Percentiles rank a stretch among this genome's conserved stretches.
Conservation (phyloP, 2,113 vertebrate species). For the Grantiella picta region DNA sequence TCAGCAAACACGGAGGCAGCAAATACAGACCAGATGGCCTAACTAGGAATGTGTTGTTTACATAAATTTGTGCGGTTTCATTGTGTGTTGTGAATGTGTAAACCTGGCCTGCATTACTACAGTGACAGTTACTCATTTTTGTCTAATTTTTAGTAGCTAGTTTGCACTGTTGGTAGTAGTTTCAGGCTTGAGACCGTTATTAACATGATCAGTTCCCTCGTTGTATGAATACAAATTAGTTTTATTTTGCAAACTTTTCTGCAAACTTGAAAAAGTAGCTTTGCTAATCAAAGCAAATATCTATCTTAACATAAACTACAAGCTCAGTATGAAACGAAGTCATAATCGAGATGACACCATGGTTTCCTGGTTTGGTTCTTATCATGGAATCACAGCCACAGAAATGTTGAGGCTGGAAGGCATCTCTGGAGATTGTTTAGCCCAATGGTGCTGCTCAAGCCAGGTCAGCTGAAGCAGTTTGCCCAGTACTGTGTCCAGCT, state of each 20-base stretch:
- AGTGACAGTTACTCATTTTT: neutral
- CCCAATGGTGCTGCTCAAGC: neutral
- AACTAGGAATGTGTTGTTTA: constrained; percentile 4
- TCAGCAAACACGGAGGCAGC: constrained; percentile 13
- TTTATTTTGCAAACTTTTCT: neutral
- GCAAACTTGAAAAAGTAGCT: neutral
- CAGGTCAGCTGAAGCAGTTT: neutral
- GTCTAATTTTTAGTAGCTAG: neutral
- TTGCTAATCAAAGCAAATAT: neutral
- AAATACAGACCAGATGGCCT: constrained; percentile 14
- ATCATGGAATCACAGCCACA: neutral
- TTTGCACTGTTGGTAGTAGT: neutral
- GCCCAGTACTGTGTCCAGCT: neutral
- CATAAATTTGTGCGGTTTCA: neutral
- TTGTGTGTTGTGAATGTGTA: neutral
- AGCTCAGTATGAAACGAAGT: neutral
- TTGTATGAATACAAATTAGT: neutral
- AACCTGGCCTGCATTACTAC: neutral
- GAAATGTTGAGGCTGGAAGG: neutral
- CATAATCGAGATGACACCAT: neutral
- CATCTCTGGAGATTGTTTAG: neutral
- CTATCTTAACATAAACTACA: neutral
- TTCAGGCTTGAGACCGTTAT: neutral
- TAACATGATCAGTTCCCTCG: neutral
- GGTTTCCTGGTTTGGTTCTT: neutral